Conservation (phyloP, 2,888 invertebrate species). For the Eilema sororculum region DNA sequence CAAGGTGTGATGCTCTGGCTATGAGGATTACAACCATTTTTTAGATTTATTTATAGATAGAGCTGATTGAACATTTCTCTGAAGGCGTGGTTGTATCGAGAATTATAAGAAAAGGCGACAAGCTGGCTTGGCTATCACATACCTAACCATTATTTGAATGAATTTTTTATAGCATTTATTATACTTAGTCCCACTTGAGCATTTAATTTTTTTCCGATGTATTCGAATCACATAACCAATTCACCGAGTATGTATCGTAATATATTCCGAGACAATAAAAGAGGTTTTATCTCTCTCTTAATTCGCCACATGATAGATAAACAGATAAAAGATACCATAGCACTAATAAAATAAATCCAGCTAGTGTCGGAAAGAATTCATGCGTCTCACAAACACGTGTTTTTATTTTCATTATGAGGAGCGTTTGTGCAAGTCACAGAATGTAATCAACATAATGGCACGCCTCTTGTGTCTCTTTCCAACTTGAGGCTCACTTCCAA, state of each 20-base stretch:
- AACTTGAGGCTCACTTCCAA: not conserved
- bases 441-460: not conserved
- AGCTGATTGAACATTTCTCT: too few relatives aligned
- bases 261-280: not conserved
- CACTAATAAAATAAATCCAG: not conserved
- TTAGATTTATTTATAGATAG: not conserved
- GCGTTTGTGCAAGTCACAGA: not conserved
- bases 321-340: not conserved
- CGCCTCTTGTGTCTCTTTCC: not conserved
- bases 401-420: not conserved
- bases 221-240: too few relatives aligned
- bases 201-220: too few relatives aligned
- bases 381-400: not conserved
- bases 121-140: not conserved
- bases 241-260: too few relatives aligned
- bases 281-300: not conserved
- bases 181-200: too few relatives aligned
- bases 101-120: not conserved
- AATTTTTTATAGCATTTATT: too few relatives aligned
- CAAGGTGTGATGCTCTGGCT: not conserved
- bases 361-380: not conserved
- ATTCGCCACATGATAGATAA: not conserved
- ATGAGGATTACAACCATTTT: not conserved
- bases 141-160: too few relatives aligned
- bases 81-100: not conserved